These are phyloP conservation scores for Eurosta solidaginis DNA, from an alignment of 1,140 invertebrate genomes.

Conservation along the genomic window DNA sequence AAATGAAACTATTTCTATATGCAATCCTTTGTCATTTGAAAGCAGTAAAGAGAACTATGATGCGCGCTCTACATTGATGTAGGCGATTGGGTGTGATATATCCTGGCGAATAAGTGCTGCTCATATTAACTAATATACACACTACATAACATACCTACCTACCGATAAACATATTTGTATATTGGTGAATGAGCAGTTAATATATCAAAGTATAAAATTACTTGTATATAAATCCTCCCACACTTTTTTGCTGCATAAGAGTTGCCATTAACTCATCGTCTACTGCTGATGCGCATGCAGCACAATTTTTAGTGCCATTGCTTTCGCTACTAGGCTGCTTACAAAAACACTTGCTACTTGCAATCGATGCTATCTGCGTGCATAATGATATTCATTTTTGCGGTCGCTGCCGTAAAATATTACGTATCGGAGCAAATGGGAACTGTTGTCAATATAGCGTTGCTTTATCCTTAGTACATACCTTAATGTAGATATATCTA, in stretches of 20 bases:
- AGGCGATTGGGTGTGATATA: background rate
- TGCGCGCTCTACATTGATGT: too few relatives aligned
- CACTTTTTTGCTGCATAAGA: background rate
- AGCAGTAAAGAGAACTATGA: background rate
- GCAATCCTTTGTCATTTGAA: background rate
- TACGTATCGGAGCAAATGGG: background rate
- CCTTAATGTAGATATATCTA: too few relatives aligned
- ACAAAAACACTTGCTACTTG: background rate
- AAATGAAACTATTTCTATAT: too few relatives aligned
- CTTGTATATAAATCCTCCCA: background rate
- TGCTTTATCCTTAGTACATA: too few relatives aligned
- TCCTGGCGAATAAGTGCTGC: background rate
- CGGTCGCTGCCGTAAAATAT: background rate
- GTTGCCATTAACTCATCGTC: background rate
- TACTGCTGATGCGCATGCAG: background rate
- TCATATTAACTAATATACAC: background rate
- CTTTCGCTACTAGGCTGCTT: background rate
- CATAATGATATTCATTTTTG: constrained; percentile 4
- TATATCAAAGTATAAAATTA: background rate
- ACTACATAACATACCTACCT: too few relatives aligned
- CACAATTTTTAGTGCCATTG: too few relatives aligned
- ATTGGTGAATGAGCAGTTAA: background rate
- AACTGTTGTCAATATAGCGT: too few relatives aligned
- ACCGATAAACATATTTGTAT: too few relatives aligned
- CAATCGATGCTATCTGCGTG: background rate